Evolutionary conservation across 2,797 vertebrate species (phyloP), one percentile per base, ranked within the genome.

Genomic region (Merluccius polli): DNA sequence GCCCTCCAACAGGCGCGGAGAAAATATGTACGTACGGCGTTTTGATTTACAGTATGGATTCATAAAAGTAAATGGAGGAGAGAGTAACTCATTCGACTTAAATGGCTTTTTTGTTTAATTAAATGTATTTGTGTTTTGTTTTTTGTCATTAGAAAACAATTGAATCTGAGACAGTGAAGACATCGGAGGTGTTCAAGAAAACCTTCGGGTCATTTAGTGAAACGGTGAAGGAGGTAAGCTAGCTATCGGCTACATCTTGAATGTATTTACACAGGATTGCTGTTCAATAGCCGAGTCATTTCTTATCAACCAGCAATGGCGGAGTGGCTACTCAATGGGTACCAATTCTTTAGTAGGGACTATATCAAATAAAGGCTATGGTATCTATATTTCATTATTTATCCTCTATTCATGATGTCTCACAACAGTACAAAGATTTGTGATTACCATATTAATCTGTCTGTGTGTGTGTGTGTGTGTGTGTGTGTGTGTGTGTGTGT

Each of bases 111-210:
- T 13, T 27, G 33, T 36, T 71, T 35, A 8, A 10, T 73, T 7
- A 52, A n/a, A 21, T 71, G 31, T 77, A 32, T 9, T 35, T 69
- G 69, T n/a, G 27, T 38, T 74, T 35, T 63, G 68, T 18, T 30
- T 35, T 74, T 68, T 0, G 52, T 67, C 44, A 27, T 71, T 59
- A 97, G 96, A 97, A 96, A 97, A 92, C 92, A n/a, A 96, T 97
- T 7, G 96, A 98, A 67, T 96, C 96, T 0, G 96, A 98, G 87
- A 97, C 96, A 0, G 89, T 93, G 83, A 95, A 95, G 83, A 97
- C 96, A 0, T 96, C 96, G 0, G 96, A 96, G 82, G 95, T 95
- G 65, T 94, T 98, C 36, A 95, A 91, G 89, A 98, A 95, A 91
- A 97, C 95, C 18, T 84, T 97, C 0, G 95, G 83, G 65, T 95